Evolutionary conservation across 2,888 invertebrate species (phyloP).

Genomic region (Ophion ventricosus): DNA sequence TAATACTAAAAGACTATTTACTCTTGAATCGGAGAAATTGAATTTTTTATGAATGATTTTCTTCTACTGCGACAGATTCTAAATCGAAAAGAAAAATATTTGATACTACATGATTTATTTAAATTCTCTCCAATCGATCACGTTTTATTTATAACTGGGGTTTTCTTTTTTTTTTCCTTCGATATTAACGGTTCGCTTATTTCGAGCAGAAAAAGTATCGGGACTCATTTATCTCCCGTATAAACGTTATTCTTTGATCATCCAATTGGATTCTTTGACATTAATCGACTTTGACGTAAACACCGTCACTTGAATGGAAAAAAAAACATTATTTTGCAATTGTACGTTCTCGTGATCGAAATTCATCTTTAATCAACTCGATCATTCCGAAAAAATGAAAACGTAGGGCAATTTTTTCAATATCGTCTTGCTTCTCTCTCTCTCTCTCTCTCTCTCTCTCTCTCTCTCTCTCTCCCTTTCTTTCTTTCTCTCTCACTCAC

Average conservation of each 20-base stretch:
- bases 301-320: no score
- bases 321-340: no score
- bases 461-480: conserved; percentile 1
- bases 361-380: no score
- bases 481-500: background rate
- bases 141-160: background rate
- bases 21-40: background rate
- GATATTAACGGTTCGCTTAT: conserved; percentile 11
- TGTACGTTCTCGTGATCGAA: no score
- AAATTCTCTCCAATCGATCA: background rate
- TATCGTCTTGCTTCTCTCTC: background rate
- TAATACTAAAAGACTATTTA: background rate
- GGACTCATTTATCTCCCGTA: background rate
- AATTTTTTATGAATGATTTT: no score
- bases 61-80: background rate
- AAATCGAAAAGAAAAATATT: background rate
- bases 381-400: no score
- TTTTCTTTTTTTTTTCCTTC: conserved; percentile 6
- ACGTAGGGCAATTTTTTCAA: no score
- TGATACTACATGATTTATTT: background rate
- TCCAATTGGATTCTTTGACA: no score
- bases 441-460: background rate
- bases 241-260: no score
- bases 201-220: conserved; percentile 18
- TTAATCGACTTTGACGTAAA: no score